Evolutionary conservation across 2,113 vertebrate species (phyloP), one percentile per base, ranked within the genome.

Genomic region (Saccopteryx leptura): DNA sequence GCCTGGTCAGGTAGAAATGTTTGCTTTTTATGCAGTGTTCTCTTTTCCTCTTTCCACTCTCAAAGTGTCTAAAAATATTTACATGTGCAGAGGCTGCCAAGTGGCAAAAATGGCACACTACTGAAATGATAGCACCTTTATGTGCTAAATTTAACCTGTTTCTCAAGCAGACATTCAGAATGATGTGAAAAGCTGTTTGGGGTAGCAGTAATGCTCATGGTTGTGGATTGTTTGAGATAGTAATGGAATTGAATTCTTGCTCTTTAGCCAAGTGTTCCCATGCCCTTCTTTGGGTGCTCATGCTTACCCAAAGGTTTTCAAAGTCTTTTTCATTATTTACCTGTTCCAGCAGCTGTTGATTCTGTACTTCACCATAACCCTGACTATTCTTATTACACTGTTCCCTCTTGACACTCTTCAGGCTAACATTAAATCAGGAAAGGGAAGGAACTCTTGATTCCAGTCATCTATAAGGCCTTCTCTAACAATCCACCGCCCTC

Each of bases 31-130:
- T 39, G 39, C 39, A 39, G 39, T 39, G 39, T 76, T 78, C 71
- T 4, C 21, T 91, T 87, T 85, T 74, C 17, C 46, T 80, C 33
- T 88, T 84, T 72, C 65, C 28, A n/a, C 33, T 72, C 15, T 14
- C 72, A 28, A 91, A 82, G 26, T 82, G 5, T 12, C 17, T 58
- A 33, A 79, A 89, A 79, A 66, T 92, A 68, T 61, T 79, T 94
- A 63, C 33, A 13, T 31, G 13, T 14, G 10, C 18, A 82, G 54
- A 68, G 23, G 33, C 46, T 63, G 24, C 54, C 68, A 63, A 82
- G 65, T 33, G 71, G 33, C 81, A 93, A n/a, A 80, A 33, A 58
- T 46, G 19, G 60, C 65, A 66, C 39, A 46, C 6, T 79, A 5
- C 48, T 72, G 26, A 96, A 26, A 72, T 26, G 71, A 66, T 19